phyloP scores from a whole-genome alignment of 2,797 vertebrate genomes.

The Anguilla megastoma region DNA sequence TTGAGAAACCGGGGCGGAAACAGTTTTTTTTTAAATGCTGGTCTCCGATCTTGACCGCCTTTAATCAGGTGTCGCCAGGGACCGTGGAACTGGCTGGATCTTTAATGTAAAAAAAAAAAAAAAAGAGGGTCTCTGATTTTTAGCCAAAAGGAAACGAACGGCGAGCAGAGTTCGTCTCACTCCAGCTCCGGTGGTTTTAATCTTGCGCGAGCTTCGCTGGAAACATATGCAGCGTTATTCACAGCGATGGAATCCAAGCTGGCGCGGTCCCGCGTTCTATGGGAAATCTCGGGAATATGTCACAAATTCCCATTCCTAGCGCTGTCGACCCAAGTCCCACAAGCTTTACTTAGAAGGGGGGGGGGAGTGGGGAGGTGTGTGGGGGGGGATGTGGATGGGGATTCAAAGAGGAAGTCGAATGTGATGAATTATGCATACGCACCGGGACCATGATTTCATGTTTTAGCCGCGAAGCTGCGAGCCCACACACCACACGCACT shows the following conservation, averaged over 20 bases:
- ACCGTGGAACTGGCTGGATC: neutral
- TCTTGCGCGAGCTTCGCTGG: slow-evolving; percentile 22
- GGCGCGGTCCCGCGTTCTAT: slow-evolving; percentile 34
- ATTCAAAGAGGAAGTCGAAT: slow-evolving; percentile 55
- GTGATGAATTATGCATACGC: slow-evolving; percentile 62
- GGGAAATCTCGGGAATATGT: slow-evolving; percentile 5
- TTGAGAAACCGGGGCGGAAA: neutral
- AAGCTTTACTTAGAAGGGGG: neutral
- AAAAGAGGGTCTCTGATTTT: neutral
- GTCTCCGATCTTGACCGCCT: neutral
- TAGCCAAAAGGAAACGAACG: neutral
- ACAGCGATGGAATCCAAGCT: slow-evolving; percentile 56
- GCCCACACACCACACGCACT: neutral
- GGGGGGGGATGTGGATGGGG: neutral
- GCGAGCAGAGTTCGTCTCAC: neutral
- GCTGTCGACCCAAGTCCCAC: neutral
- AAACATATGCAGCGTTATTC: slow-evolving; percentile 56
- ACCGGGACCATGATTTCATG: slow-evolving; percentile 59
- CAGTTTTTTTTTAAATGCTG: neutral
- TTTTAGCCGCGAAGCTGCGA: slow-evolving; percentile 38
- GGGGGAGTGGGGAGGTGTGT: no score
- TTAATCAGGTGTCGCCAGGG: neutral
- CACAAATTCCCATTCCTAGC: slow-evolving; percentile 25
- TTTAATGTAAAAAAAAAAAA: neutral
- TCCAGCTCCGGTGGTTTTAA: neutral